Base-by-base conservation (phyloP, 1,140 invertebrate genomes). In the Drosophila hydei region DNA sequence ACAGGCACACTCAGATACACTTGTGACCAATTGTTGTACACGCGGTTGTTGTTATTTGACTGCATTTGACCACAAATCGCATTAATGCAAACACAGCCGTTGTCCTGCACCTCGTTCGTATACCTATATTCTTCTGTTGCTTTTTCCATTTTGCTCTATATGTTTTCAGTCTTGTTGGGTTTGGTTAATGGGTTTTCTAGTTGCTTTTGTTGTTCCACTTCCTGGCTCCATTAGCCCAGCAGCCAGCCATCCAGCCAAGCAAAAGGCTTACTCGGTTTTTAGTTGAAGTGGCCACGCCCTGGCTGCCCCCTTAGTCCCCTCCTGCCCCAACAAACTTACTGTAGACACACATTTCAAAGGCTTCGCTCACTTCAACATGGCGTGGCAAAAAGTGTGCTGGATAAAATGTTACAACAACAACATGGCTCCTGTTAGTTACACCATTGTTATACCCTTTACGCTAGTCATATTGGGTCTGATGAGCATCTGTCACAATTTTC, bases 251-350 rank as follows among this genome's bases (percentile, higher is more conserved):
- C 38, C 14, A n/a, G 48, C 21, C 63, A 30, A 60, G 70, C 70
- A 68, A 68, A 72, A 72, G 70, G 70, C 70, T 72, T 72, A 72
- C 63, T 60, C 55, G 64, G 63, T 72, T 72, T 72, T 72, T 68
- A 72, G 70, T 68, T 72, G 63, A 72, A 72, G 70, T 68, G 70
- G 63, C 56, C 62, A 72, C 70, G 55, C 64, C 70, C 62, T 67
- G 52, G 14, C 36, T 59, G 21, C 21, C 43, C 47, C 43, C 47
- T 21, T 16, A 38, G 38, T 55, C 63, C 30, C 30, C 21, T 19
- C 7, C 62, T 8, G 18, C 19, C 48, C 4, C 14, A 3, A 7
- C 42, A 30, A 36, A 36, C 52, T 50, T 52, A 21, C 47, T 21
- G 61, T 52, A 64, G 47, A 58, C 54, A 67, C 47, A 69, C 69